Base-by-base conservation (phyloP, 1,140 invertebrate genomes). In the Drosophila bipectinata region DNA sequence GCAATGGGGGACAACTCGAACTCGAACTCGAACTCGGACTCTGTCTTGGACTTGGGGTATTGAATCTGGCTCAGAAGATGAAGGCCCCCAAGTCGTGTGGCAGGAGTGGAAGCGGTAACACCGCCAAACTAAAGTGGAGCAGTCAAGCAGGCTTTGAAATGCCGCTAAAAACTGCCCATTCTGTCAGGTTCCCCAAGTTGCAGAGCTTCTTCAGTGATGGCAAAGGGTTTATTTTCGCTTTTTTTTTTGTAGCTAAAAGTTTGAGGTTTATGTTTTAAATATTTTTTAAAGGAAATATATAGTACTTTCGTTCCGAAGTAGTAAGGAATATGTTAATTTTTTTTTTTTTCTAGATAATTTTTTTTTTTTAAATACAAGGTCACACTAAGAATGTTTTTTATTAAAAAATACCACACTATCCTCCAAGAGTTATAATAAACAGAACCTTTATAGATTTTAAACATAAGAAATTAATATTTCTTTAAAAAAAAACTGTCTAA, bases 101-200 rank as follows among this genome's bases (percentile, higher is more conserved):
- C 26, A 28, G 26, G 34, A 37, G 34, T n/a, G 28, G 32, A 32
- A 32, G 32, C 32, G 32, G 32, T 10, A 32, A 32, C 32, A 32
- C 34, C 34, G 34, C 14, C 41, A 44, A 18, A 78, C 51, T 82
- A 84, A 84, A 81, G 82, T 87, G 77, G 81, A 84, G 81, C 81
- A 84, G 81, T 84, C 81, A 84, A 87, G 54, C 81, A 84, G 72
- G 81, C 81, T 84, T 83, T 84, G 81, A 84, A 87, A 81, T 44
- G 73, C 81, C 81, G 81, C 82, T 63, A 62, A 56, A 59, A 32
- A 10, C 52, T 57, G 59, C n/a, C 14, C 49, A 55, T 56, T 51
- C 28, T 14, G 26, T 14, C 57, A 61, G 56, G 51, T 12, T 64
- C 12, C 28, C 15, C 30, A 67, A 21, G 12, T 51, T 24, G 59